Conservation (phyloP, 2,113 vertebrate species). For the Tor tambroides region DNA sequence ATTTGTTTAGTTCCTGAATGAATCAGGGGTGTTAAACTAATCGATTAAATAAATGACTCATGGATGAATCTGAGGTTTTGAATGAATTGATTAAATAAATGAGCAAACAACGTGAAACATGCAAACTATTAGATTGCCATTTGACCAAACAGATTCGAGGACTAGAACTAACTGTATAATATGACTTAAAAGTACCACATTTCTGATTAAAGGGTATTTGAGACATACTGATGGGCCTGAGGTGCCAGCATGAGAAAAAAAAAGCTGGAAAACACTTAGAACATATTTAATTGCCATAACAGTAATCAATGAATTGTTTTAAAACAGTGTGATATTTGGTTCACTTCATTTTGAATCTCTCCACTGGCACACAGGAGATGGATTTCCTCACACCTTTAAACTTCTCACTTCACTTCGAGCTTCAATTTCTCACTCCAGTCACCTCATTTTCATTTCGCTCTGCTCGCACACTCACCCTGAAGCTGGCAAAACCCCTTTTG, state of each 20-base stretch:
- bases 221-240: not conserved
- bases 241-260: not conserved
- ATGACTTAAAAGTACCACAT: not conserved
- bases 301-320: not conserved
- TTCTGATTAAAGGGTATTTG: not conserved
- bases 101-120: too few species aligned
- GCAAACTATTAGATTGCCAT: not conserved
- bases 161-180: not conserved
- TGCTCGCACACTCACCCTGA: slow-evolving; percentile 23
- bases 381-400: slow-evolving; percentile 29
- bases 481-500: slow-evolving; percentile 42
- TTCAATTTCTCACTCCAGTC: slow-evolving; percentile 34
- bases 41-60: not conserved
- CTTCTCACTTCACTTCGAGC: slow-evolving; percentile 9
- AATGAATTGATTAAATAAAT: not conserved
- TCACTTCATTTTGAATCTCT: not conserved
- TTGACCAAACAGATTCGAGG: not conserved
- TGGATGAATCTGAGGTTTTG: not conserved
- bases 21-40: not conserved
- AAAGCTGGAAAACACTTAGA: not conserved
- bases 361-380: not conserved
- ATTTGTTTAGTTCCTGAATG: not conserved
- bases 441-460: slow-evolving; percentile 12
- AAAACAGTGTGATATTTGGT: not conserved
- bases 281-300: not conserved